Percentiles rank a stretch among this genome's conserved stretches.
phyloP scores from a whole-genome alignment of 2,888 invertebrate species.

The Noctuana brunneofusca region DNA sequence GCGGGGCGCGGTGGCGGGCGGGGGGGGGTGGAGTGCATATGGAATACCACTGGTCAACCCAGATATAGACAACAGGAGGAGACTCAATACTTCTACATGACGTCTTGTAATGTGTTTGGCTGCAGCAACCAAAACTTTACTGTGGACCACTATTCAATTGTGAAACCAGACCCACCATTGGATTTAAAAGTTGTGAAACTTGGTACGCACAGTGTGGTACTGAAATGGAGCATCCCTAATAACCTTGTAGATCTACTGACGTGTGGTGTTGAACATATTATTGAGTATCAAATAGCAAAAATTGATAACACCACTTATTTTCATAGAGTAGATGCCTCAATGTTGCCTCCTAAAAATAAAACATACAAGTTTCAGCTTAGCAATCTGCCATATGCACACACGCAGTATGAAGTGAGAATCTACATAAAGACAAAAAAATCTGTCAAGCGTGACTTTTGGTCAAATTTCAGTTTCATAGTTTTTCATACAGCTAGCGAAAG shows the following conservation, averaged over 20 bases:
- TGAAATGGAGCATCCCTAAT: conserved; percentile 66
- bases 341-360: conserved; percentile 60
- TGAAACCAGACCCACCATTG: conserved; percentile 64
- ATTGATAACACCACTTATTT: conserved; percentile 69
- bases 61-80: conserved; percentile 74
- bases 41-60: conserved; percentile 60
- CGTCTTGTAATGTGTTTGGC: conserved; percentile 85
- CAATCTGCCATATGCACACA: conserved; percentile 85
- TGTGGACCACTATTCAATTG: conserved; percentile 83
- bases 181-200: conserved; percentile 55
- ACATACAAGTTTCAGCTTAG: conserved; percentile 73
- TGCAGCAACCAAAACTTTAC: conserved; percentile 71
- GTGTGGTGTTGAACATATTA: conserved; percentile 66
- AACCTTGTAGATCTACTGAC: conserved; percentile 63
- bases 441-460: conserved; percentile 86
- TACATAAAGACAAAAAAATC: conserved; percentile 83
- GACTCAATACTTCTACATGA: conserved; percentile 82
- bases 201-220: conserved; percentile 62
- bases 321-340: conserved; percentile 65
- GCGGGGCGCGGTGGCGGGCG: no score
- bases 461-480: conserved; percentile 83
- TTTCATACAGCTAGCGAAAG: conserved; percentile 84
- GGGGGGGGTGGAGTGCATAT: no score
- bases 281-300: conserved; percentile 76
- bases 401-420: conserved; percentile 88